Percentiles rank a stretch among this genome's conserved stretches.
Evolutionary conservation across 2,797 vertebrate species (phyloP).

Genomic region (Chaetophractus vellerosus): DNA sequence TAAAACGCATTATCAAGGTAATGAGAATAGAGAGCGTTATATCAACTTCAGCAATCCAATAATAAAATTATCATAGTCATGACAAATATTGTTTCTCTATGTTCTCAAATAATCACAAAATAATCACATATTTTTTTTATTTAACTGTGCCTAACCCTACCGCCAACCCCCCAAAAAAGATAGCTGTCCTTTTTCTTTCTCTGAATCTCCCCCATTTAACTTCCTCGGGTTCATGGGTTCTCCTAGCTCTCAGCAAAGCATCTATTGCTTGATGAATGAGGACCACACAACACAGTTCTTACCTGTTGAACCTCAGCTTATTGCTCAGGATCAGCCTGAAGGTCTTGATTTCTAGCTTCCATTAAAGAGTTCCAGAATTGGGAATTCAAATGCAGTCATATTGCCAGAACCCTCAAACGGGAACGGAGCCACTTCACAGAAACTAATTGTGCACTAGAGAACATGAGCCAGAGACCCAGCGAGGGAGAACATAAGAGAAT

Average conservation of each 20-base stretch:
- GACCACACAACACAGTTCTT: background rate
- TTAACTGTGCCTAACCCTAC: background rate
- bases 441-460: conserved; percentile 63
- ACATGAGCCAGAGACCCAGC: background rate
- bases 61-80: conserved; percentile 8
- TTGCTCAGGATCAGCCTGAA: conserved; percentile 28
- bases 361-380: conserved; percentile 47
- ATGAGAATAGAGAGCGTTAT: background rate
- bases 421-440: conserved; percentile 58
- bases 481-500: conserved; percentile 18
- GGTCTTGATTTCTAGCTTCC: conserved; percentile 62
- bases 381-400: conserved; percentile 53
- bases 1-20: background rate
- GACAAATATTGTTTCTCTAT: background rate
- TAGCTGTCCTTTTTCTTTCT: background rate
- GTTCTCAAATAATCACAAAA: background rate
- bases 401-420: conserved; percentile 64
- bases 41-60: background rate
- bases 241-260: background rate
- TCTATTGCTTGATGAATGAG: background rate
- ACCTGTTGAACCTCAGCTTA: conserved; percentile 5
- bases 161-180: background rate
- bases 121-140: background rate
- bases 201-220: background rate
- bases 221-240: background rate